These are phyloP conservation scores for Tachina fera DNA, from an alignment of 2,888 invertebrate genomes.

Conservation along the genomic window DNA sequence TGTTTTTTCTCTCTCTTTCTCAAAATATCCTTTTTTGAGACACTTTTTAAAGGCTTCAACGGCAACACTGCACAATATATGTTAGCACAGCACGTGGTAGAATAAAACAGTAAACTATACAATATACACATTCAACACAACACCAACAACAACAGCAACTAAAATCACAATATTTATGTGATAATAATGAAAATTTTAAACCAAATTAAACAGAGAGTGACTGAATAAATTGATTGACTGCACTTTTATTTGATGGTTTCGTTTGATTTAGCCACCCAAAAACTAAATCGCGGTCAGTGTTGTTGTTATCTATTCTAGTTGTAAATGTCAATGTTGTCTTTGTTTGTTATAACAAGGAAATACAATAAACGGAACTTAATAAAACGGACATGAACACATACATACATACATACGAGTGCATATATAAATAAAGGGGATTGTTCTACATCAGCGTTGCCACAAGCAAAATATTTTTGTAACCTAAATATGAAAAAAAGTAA, in stretches of 20 bases:
- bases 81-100: constrained; percentile 54
- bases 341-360: constrained; percentile 24
- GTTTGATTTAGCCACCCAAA: constrained; percentile 9
- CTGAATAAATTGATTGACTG: constrained; percentile 50
- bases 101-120: constrained; percentile 6
- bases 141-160: not conserved
- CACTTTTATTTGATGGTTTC: constrained; percentile 58
- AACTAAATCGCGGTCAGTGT: not conserved
- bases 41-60: too few relatives aligned
- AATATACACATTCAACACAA: not conserved
- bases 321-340: constrained; percentile 4
- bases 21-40: not conserved
- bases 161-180: not conserved
- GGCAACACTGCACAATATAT: constrained; percentile 15
- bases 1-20: too few relatives aligned
- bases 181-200: constrained; percentile 15
- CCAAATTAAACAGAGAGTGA: constrained; percentile 55
- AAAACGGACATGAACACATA: constrained; percentile 1
- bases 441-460: too few relatives aligned
- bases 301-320: not conserved
- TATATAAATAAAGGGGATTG: constrained; percentile 40
- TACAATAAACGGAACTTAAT: constrained; percentile 11
- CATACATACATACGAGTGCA: too few relatives aligned
- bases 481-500: too few relatives aligned
- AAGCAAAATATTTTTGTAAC: too few relatives aligned